phyloP scores from a whole-genome alignment of 2,888 invertebrate species.

The Mythimna pallens region DNA sequence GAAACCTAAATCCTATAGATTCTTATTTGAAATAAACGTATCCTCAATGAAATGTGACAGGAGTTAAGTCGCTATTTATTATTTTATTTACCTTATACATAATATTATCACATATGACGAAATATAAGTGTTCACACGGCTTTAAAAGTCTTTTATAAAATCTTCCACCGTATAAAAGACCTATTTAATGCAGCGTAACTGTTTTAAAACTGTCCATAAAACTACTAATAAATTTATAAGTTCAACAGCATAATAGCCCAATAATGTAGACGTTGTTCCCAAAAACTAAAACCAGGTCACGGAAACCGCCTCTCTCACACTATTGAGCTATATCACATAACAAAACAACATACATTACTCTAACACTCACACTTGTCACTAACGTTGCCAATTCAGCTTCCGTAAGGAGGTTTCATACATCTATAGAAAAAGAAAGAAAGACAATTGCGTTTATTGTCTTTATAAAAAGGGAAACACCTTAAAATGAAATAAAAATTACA shows the following conservation, averaged over 20 bases:
- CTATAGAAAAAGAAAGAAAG: too few relatives aligned
- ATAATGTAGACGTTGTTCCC: background rate
- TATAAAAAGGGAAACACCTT: too few relatives aligned
- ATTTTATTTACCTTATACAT: too few relatives aligned
- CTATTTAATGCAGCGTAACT: background rate
- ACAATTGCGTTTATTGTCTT: too few relatives aligned
- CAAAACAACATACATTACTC: constrained; percentile 38
- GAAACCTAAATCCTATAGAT: too few relatives aligned
- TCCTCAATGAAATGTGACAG: background rate
- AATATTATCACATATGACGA: too few relatives aligned
- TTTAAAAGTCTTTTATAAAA: background rate
- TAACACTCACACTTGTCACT: constrained; percentile 28
- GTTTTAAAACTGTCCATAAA: background rate
- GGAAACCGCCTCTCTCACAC: constrained; percentile 24
- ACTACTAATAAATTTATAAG: background rate
- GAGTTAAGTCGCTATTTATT: too few relatives aligned
- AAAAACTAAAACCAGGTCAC: constrained; percentile 13
- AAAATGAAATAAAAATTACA: too few relatives aligned
- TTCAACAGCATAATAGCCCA: background rate
- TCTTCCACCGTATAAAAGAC: background rate
- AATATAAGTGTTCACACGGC: too few relatives aligned
- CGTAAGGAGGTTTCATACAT: background rate
- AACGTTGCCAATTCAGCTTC: constrained; percentile 45
- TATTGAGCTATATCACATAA: constrained; percentile 13
- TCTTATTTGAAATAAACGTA: too few relatives aligned